A percentile compares a stretch with the other conserved stretches of the same genome.
phyloP scores from a whole-genome alignment of 2,888 invertebrate genomes.

The Drosophila mettleri region DNA sequence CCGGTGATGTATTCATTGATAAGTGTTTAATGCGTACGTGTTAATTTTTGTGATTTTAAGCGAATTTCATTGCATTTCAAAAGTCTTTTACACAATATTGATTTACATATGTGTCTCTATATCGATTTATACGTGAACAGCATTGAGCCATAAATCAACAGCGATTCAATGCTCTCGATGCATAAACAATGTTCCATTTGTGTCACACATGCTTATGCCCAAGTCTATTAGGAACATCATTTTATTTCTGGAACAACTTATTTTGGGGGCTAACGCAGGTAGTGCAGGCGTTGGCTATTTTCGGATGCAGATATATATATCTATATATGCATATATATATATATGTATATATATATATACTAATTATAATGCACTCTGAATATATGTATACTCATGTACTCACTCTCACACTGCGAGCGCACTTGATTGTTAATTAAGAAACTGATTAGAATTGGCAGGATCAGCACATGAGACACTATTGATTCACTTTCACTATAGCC shows the following conservation, averaged over 20 bases:
- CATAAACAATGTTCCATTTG: conserved; percentile 53
- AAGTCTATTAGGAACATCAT: conserved; percentile 43
- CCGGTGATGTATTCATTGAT: conserved; percentile 57
- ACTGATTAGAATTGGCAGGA: conserved; percentile 36
- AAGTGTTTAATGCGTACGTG: conserved; percentile 49
- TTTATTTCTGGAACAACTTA: conserved; percentile 70
- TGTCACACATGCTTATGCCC: conserved; percentile 53
- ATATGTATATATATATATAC: neutral
- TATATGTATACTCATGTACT: conserved; percentile 26
- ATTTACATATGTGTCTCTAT: conserved; percentile 1
- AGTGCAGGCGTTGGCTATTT: conserved; percentile 47
- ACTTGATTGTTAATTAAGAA: conserved; percentile 2
- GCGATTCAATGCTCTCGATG: neutral
- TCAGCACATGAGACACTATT: conserved; percentile 23
- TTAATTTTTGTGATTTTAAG: conserved; percentile 13
- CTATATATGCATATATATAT: conserved; percentile 4
- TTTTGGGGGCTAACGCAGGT: conserved; percentile 39
- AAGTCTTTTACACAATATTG: neutral
- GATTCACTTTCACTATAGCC: conserved; percentile 51
- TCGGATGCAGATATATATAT: conserved; percentile 19
- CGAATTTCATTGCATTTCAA: neutral
- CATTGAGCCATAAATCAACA: conserved; percentile 42
- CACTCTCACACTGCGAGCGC: conserved; percentile 37
- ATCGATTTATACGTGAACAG: conserved; percentile 10
- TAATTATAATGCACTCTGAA: neutral